phyloP scores from a whole-genome alignment of 2,797 vertebrate genomes.

The Lepus oiostolus region DNA sequence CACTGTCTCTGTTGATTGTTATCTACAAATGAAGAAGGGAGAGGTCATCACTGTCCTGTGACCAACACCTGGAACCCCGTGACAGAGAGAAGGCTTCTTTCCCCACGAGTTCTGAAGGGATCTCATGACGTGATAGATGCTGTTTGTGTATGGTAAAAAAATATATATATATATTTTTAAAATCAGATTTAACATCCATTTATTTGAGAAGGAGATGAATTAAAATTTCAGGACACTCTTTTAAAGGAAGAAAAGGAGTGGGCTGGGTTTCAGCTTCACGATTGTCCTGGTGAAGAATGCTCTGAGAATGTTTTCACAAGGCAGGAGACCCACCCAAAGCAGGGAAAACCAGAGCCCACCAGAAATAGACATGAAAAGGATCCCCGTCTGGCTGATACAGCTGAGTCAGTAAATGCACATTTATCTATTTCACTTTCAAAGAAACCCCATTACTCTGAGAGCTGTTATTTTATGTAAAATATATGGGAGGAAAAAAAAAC shows the following conservation, averaged over 20 bases:
- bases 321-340: background rate
- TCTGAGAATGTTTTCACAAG: background rate
- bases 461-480: constrained; percentile 24
- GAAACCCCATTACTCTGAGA: constrained; percentile 27
- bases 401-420: background rate
- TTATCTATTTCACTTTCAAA: background rate
- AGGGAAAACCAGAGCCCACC: background rate
- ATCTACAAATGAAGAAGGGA: constrained; percentile 90
- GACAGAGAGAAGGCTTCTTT: background rate
- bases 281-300: background rate
- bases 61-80: background rate
- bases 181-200: constrained; percentile 14
- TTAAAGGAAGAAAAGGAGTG: background rate
- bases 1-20: constrained; percentile 95
- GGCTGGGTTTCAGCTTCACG: background rate
- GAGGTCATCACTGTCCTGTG: background rate
- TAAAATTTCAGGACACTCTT: constrained; percentile 31
- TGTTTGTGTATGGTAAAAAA: background rate
- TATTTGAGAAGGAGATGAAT: constrained; percentile 24
- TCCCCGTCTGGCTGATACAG: background rate
- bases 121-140: background rate
- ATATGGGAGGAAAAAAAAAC: background rate
- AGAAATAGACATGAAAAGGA: background rate
- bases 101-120: background rate
- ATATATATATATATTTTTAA: background rate